These are phyloP conservation scores for Pangasius djambal DNA, from an alignment of 2,797 vertebrate species.

Conservation along the genomic window DNA sequence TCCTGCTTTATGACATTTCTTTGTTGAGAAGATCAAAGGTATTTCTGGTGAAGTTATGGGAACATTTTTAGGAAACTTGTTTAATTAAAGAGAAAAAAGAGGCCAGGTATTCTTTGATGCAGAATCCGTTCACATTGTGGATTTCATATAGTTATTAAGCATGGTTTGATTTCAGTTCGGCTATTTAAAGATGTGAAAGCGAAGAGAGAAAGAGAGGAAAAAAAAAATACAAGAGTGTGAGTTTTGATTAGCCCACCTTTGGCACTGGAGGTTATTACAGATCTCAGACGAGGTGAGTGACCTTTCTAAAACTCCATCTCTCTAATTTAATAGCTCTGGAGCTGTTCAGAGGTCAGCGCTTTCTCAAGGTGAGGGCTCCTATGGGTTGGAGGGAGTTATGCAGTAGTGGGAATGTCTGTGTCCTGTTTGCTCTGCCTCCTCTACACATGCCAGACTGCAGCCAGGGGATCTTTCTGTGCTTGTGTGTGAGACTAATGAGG, in stretches of 20 bases:
- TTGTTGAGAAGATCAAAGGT: constrained; percentile 74
- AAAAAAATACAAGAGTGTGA: constrained; percentile 34
- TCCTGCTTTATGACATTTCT: constrained; percentile 54
- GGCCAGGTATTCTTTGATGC: constrained; percentile 74
- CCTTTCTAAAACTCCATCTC: constrained; percentile 47
- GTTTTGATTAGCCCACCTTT: constrained; percentile 48
- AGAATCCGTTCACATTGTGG: constrained; percentile 62
- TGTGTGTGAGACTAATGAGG: not conserved
- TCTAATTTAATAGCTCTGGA: constrained; percentile 51
- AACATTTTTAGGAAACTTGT: constrained; percentile 65
- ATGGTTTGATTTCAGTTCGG: constrained; percentile 68
- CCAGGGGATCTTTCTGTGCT: constrained; percentile 43
- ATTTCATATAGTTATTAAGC: constrained; percentile 67
- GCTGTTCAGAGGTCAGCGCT: constrained; percentile 74
- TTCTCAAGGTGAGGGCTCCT: constrained; percentile 77
- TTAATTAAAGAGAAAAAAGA: constrained; percentile 73
- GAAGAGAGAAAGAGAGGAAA: not conserved
- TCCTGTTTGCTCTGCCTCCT: constrained; percentile 38
- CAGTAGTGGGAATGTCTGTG: constrained; percentile 10
- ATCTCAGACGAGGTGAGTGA: constrained; percentile 51
- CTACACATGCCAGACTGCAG: constrained; percentile 54
- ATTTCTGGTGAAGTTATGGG: constrained; percentile 58
- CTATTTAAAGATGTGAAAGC: constrained; percentile 60
- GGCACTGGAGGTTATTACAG: constrained; percentile 44
- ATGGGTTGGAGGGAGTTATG: constrained; percentile 42